Base-by-base conservation (phyloP, 1,140 invertebrate species). In the Paralvinella palmiformis region DNA sequence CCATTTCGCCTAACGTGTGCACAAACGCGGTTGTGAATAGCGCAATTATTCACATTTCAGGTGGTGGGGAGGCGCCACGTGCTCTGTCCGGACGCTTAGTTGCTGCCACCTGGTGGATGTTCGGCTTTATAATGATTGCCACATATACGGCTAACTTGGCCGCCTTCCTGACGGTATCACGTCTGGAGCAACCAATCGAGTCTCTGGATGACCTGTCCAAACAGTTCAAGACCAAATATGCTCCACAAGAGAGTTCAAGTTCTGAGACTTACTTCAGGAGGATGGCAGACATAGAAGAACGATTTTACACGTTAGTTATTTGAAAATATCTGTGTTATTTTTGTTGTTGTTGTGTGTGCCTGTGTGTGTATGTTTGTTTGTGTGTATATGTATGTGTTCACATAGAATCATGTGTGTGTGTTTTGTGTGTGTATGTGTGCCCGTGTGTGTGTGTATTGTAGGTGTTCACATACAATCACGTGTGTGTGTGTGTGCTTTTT, bases 111-210 rank as follows among this genome's bases (percentile, higher is more conserved):
- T 97, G 94, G 94, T 98, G 95, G 95, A 80, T 97, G 3, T 97
- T 97, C 80, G 93, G 93, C 2, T 97, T 97, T 78, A 96, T 97
- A 73, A 94, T 98, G 52, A 96, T 97, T 73, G 94, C 94, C n/a
- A 96, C 93, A 0, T 98, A 98, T 79, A 97, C 95, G 0, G 95
- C 95, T 6, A 98, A 97, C 81, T 84, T 97, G 71, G 94, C 95
- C 32, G 94, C 94, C 7, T 94, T 94, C 72, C 82, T 96, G 50
- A 96, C 94, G 0, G 94, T 97, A 95, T 93, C 0, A 45, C 73
- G 58, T 41, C 41, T 41, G 27, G 58, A 60, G 24, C 58, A 91
- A 0, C 91, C 92, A 0, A 90, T 98, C 45, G 93, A 95, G 73
- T 92, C 91, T 0, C 79, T 96, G 62, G 94, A 97, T 68, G 93